phyloP scores from a whole-genome alignment of 2,888 invertebrate species.

The Troides helena region DNA sequence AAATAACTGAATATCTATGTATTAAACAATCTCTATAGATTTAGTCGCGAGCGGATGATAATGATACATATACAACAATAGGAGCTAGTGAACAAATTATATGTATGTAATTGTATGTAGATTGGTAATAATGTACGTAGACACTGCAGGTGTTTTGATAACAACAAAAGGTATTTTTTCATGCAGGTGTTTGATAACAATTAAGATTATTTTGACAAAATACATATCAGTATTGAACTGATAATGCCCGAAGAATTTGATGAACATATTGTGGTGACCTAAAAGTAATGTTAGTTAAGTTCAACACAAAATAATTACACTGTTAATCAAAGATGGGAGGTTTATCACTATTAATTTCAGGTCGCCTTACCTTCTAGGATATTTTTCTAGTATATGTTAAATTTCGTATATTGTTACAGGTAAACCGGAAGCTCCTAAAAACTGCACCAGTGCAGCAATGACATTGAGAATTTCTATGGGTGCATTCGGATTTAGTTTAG shows the following conservation, averaged over 20 bases:
- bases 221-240: neutral
- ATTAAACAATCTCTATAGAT: too few relatives aligned
- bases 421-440: constrained; percentile 66
- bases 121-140: neutral
- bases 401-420: constrained; percentile 50
- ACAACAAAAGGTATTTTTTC: neutral
- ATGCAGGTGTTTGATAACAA: constrained; percentile 2
- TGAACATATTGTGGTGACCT: too few relatives aligned
- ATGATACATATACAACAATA: neutral
- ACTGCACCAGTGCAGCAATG: constrained; percentile 62
- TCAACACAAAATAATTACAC: too few relatives aligned
- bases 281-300: too few relatives aligned
- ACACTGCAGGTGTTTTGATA: neutral
- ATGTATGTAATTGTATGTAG: neutral
- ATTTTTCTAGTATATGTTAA: too few relatives aligned
- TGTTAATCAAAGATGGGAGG: too few relatives aligned
- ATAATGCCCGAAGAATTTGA: neutral
- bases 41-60: too few relatives aligned
- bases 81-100: neutral
- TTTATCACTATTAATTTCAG: too few relatives aligned
- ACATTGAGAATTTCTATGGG: constrained; percentile 39
- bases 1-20: too few relatives aligned
- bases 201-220: neutral
- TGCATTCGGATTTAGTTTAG: constrained; percentile 34
- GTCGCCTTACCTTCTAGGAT: too few relatives aligned